These are phyloP conservation scores for Bellardia pandia DNA, from an alignment of 2,888 invertebrate species.

Conservation along the genomic window DNA sequence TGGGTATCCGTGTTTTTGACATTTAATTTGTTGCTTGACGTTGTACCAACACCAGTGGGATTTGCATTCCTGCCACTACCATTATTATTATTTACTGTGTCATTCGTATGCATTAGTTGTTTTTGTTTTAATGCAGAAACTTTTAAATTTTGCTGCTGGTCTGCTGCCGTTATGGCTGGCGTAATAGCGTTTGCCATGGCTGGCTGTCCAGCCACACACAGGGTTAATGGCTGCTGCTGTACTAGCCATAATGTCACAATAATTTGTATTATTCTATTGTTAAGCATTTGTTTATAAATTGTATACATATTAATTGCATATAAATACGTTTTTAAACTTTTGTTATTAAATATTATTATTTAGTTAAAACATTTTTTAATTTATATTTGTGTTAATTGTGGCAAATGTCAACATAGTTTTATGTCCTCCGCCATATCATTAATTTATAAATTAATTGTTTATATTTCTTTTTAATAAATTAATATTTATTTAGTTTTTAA, in stretches of 20 bases:
- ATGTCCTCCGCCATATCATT: conserved; percentile 41
- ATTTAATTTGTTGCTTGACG: conserved; percentile 30
- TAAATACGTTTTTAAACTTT: neutral
- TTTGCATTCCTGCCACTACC: conserved; percentile 2
- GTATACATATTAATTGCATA: conserved; percentile 31
- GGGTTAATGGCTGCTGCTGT: conserved; percentile 20
- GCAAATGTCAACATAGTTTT: conserved; percentile 44
- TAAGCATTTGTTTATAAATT: conserved; percentile 40
- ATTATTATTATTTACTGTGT: neutral
- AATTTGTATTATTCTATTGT: conserved; percentile 47
- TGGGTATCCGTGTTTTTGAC: conserved; percentile 34
- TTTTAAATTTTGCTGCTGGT: conserved; percentile 28
- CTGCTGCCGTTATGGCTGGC: neutral
- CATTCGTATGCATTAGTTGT: conserved; percentile 28
- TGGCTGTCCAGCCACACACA: neutral
- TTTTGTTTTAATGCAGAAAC: conserved; percentile 28
- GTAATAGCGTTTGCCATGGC: neutral
- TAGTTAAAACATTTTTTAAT: neutral
- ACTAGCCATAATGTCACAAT: conserved; percentile 58
- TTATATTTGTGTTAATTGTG: conserved; percentile 5
- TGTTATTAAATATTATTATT: neutral
- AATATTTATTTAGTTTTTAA: neutral
- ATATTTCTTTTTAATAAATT: neutral
- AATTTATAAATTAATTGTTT: neutral
- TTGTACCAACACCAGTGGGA: neutral